These are phyloP conservation scores for Leptoteleia sp. DNA, from an alignment of 1,140 invertebrate species.

Conservation along the genomic window DNA sequence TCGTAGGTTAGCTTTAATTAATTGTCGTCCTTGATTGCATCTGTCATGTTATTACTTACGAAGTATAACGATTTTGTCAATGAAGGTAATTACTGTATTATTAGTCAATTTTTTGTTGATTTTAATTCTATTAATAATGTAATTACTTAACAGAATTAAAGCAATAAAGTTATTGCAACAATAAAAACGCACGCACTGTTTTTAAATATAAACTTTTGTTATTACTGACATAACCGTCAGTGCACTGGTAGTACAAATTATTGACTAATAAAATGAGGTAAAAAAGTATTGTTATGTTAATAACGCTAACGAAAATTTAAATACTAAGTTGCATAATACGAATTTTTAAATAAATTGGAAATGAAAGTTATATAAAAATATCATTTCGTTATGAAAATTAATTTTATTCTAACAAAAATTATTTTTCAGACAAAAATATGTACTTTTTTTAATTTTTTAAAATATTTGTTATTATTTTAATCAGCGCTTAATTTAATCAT, in stretches of 20 bases:
- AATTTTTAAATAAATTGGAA: too few relatives aligned
- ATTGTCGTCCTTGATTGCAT: background rate
- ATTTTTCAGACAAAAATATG: too few relatives aligned
- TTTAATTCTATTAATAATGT: background rate
- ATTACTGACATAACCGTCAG: background rate
- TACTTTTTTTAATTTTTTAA: too few relatives aligned
- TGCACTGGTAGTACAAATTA: background rate
- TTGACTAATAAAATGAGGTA: background rate
- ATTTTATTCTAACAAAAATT: too few relatives aligned
- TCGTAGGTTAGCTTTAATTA: constrained; percentile 1
- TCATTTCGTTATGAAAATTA: too few relatives aligned
- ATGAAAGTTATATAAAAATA: too few relatives aligned
- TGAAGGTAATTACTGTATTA: background rate
- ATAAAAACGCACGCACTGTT: background rate
- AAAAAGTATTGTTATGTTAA: constrained; percentile 8
- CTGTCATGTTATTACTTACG: too few relatives aligned
- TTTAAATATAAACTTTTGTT: background rate
- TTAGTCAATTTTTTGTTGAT: background rate
- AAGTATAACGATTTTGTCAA: too few relatives aligned
- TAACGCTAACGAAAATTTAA: constrained; percentile 8
- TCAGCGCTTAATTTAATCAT: too few relatives aligned
- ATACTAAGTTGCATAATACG: constrained; percentile 6
- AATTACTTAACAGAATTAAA: too few relatives aligned
- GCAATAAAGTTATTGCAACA: too few relatives aligned
- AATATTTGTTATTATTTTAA: too few relatives aligned